phyloP scores from a whole-genome alignment of 2,797 vertebrate genomes.

The Sebastes kiyomatsui region DNA sequence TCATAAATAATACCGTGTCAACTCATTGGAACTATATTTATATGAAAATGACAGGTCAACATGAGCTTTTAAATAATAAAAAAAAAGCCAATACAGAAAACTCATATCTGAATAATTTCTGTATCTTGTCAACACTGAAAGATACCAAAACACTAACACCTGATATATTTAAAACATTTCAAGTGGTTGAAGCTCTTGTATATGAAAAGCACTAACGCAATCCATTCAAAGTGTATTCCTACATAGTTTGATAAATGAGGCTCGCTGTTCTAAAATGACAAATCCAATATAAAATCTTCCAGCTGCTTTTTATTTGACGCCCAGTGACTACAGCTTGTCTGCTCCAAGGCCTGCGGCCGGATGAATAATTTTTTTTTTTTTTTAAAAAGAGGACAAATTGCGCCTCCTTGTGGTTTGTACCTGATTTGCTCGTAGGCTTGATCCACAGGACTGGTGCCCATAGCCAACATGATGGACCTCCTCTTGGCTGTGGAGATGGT shows the following conservation, averaged over 20 bases:
- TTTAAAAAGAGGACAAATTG: constrained; percentile 67
- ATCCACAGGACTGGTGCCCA: constrained; percentile 76
- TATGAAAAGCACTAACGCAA: constrained; percentile 10
- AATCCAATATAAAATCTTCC: constrained; percentile 38
- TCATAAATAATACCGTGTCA: background rate
- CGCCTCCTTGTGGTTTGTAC: constrained; percentile 82
- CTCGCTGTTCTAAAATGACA: constrained; percentile 21
- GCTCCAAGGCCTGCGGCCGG: constrained; percentile 14
- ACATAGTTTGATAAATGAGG: constrained; percentile 34
- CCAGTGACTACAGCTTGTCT: constrained; percentile 13
- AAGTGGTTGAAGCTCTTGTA: background rate
- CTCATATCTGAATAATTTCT: background rate
- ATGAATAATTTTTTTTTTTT: background rate
- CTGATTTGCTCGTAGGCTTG: constrained; percentile 84
- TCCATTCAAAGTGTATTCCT: constrained; percentile 20
- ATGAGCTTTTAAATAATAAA: background rate
- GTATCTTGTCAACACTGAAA: background rate
- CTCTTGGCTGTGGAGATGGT: constrained; percentile 84
- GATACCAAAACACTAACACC: background rate
- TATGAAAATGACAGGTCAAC: background rate
- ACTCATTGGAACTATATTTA: background rate
- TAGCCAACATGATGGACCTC: constrained; percentile 83
- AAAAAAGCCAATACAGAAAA: background rate
- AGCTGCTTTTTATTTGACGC: constrained; percentile 27
- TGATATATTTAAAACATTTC: background rate